Percentiles rank a stretch among this genome's conserved stretches.
Conservation (phyloP, 2,113 vertebrate genomes). For the Brevimyrus niger region DNA sequence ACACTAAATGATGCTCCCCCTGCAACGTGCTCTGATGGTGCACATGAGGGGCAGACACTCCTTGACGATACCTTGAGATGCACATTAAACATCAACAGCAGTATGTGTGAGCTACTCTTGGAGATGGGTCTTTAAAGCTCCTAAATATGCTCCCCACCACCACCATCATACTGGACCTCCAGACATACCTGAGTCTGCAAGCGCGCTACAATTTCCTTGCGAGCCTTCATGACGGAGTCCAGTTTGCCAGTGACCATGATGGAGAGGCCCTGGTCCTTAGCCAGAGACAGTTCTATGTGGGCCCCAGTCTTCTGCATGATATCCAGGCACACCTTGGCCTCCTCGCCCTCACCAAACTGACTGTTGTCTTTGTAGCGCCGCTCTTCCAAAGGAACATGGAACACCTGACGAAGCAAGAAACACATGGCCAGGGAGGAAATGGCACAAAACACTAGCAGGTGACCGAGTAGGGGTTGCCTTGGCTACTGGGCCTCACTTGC, state of each 20-base stretch:
- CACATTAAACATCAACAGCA: neutral
- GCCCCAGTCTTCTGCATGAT: conserved; percentile 71
- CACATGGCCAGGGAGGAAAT: neutral
- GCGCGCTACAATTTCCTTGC: conserved; percentile 68
- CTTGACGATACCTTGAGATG: neutral
- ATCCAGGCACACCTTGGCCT: conserved; percentile 67
- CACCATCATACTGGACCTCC: neutral
- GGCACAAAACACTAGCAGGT: neutral
- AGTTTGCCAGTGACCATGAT: conserved; percentile 72
- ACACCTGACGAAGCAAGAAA: conserved; percentile 47
- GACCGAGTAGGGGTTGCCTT: neutral
- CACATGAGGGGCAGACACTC: neutral
- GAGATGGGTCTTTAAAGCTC: neutral
- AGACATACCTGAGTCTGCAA: conserved; percentile 66
- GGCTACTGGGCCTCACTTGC: conserved; percentile 49
- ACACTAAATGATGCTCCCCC: neutral
- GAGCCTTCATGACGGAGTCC: conserved; percentile 69
- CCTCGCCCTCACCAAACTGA: conserved; percentile 68
- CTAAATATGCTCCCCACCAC: neutral
- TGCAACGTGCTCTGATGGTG: neutral
- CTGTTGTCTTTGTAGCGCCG: conserved; percentile 73
- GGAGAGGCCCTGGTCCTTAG: conserved; percentile 71
- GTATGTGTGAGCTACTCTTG: neutral
- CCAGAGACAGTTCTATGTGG: conserved; percentile 69
- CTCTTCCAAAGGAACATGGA: conserved; percentile 69